phyloP scores from a whole-genome alignment of 1,140 invertebrate genomes.

The Drosophila guanche region DNA sequence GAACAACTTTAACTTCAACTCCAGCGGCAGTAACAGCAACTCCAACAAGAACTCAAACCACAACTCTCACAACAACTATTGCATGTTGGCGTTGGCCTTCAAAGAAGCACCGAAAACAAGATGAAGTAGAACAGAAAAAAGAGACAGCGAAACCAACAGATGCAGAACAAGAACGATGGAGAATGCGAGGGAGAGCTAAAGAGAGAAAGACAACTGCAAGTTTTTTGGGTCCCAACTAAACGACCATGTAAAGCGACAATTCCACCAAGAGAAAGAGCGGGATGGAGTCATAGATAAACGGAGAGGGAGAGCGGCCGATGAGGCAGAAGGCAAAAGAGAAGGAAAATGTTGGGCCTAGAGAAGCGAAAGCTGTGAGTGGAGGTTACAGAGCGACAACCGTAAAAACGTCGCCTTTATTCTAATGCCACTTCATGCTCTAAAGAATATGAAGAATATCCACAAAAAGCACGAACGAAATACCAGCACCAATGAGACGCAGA shows the following conservation, averaged over 20 bases:
- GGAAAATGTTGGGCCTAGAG: too few relatives aligned
- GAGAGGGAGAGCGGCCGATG: neutral
- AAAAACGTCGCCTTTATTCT: slow-evolving; percentile 74
- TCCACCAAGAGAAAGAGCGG: slow-evolving; percentile 10
- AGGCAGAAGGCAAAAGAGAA: too few relatives aligned
- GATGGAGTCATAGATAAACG: neutral
- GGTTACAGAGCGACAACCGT: slow-evolving; percentile 44
- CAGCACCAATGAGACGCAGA: neutral
- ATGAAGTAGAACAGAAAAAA: slow-evolving; percentile 49
- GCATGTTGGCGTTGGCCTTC: slow-evolving; percentile 37
- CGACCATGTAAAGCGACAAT: slow-evolving; percentile 56
- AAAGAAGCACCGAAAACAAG: slow-evolving; percentile 20
- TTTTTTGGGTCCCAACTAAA: slow-evolving; percentile 62
- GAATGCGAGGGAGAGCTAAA: neutral
- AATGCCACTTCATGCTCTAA: slow-evolving; percentile 65
- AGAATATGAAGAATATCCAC: slow-evolving; percentile 41
- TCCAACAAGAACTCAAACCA: slow-evolving; percentile 5
- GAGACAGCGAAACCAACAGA: neutral
- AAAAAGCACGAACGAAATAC: neutral
- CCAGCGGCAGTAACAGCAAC: slow-evolving; percentile 3
- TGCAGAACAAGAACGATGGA: slow-evolving; percentile 9
- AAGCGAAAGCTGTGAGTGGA: slow-evolving; percentile 2
- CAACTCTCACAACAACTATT: slow-evolving; percentile 25
- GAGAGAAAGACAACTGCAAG: slow-evolving; percentile 48
- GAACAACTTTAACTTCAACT: slow-evolving; percentile 27